phyloP scores from a whole-genome alignment of 1,140 invertebrate genomes.

The Piezodorus guildinii region DNA sequence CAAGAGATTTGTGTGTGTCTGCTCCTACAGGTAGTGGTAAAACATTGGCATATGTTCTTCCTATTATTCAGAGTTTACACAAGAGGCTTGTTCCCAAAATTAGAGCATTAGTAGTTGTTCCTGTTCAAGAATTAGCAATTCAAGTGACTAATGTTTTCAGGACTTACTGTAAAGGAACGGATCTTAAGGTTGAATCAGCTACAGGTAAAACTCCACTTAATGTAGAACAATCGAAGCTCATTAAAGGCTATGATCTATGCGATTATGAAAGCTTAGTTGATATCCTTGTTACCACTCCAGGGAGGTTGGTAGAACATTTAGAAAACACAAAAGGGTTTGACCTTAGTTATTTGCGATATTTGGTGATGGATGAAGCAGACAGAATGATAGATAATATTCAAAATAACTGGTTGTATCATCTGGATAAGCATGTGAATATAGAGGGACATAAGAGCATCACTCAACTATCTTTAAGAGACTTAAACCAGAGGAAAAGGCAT shows the following conservation, averaged over 20 bases:
- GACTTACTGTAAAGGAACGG: conserved; percentile 55
- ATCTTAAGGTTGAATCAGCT: conserved; percentile 54
- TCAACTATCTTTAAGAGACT: not conserved
- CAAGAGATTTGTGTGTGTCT: conserved; percentile 88
- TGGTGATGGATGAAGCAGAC: conserved; percentile 95
- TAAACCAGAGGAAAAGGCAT: not conserved
- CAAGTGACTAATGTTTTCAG: conserved; percentile 81
- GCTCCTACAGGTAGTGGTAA: conserved; percentile 97
- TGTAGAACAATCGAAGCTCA: conserved; percentile 48
- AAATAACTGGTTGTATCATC: conserved; percentile 74
- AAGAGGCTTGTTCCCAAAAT: conserved; percentile 41
- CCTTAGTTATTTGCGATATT: conserved; percentile 55
- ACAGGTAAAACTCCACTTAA: conserved; percentile 59
- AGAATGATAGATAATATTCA: conserved; percentile 67
- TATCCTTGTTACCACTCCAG: conserved; percentile 87
- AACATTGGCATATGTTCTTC: conserved; percentile 87
- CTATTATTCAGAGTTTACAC: conserved; percentile 60
- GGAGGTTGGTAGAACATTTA: conserved; percentile 84
- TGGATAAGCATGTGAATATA: conserved; percentile 31
- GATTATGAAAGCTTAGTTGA: conserved; percentile 50
- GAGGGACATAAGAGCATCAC: not conserved
- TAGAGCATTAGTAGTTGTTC: conserved; percentile 76
- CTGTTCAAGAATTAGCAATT: conserved; percentile 78
- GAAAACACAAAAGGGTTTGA: conserved; percentile 57
- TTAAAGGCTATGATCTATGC: conserved; percentile 7